Percentiles rank a stretch among this genome's conserved stretches.
phyloP scores from a whole-genome alignment of 2,113 vertebrate species.

The Paratilapia polleni region DNA sequence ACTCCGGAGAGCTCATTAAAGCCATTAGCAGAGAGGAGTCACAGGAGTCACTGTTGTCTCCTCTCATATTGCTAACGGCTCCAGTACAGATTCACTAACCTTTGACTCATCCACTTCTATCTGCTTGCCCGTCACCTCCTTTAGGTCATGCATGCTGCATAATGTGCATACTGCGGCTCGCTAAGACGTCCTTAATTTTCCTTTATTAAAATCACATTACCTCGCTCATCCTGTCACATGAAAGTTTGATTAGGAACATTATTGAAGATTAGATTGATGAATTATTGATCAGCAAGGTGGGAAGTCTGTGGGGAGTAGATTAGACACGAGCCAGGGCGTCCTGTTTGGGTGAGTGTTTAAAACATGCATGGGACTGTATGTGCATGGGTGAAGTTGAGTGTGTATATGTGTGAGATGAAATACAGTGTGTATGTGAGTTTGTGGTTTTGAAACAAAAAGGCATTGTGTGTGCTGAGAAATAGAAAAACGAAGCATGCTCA shows the following conservation, averaged over 20 bases:
- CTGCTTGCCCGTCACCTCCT: slow-evolving; percentile 1
- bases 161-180: background rate
- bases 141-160: slow-evolving; percentile 36
- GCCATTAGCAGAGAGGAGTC: slow-evolving; percentile 58
- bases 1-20: slow-evolving; percentile 67
- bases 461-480: background rate
- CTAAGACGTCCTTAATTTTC: slow-evolving; percentile 23
- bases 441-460: background rate
- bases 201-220: slow-evolving; percentile 41
- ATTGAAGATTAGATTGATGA: slow-evolving; percentile 66
- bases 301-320: slow-evolving; percentile 48
- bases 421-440: background rate
- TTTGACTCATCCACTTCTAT: background rate
- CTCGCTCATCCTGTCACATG: slow-evolving; percentile 33
- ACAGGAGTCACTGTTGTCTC: slow-evolving; percentile 23
- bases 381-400: slow-evolving; percentile 17
- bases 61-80: slow-evolving; percentile 1
- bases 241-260: slow-evolving; percentile 69
- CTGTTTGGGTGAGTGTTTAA: slow-evolving; percentile 15
- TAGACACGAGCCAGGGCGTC: slow-evolving; percentile 12
- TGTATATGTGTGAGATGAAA: slow-evolving; percentile 5
- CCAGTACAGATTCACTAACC: slow-evolving; percentile 1
- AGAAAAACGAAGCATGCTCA: background rate
- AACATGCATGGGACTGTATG: background rate
- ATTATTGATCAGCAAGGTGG: slow-evolving; percentile 69